Evolutionary conservation across 2,888 invertebrate species (phyloP), one percentile per base, ranked within the genome.

Genomic region (Cynaeus angustus): DNA sequence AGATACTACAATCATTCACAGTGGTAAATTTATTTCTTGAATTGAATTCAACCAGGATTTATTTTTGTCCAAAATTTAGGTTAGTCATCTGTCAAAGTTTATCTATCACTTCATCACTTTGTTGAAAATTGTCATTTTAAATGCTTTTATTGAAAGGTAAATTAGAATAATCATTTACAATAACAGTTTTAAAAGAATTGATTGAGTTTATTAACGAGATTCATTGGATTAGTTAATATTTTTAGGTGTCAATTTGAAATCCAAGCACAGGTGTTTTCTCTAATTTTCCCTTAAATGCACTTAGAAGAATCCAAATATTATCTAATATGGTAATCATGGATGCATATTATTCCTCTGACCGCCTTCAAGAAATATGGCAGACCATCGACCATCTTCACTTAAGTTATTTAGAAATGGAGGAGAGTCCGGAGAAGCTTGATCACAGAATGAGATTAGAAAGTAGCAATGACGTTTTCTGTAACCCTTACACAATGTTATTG

Each of bases 361-460:
- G 88, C 80, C 86, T 91, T 81, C 87, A 88, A 72, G 90, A 91
- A 78, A 86, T 95, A 75, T 92, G 91, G 89, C 87, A 89, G 73
- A 91, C 91, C 81, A 92, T 95, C 79, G 90, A 93, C 79, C 88
- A 90, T 74, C 89, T 91, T 58, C 95, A 95, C 86, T 90, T 94
- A 85, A 90, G 88, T 75, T 95, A 93, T 85, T 87, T 95, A 69
- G 91, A 93, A 81, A 91, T 92, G 16, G 94, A 95, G 78, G 94
- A 94, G 80, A 92, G 92, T 80, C 90, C 92, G 9, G 89, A 91
- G 77, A 94, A 94, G 82, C 85, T 94, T 56, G 90, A 92, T 72
- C 91, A 92, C 79, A 89, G 93, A 78, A 90, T 90, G 74, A 92
- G 92, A 83, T 85, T 95, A 21, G 94, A 94, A 89, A 92, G 94